A percentile compares a stretch with the other conserved stretches of the same genome.
Conservation (phyloP, 2,113 vertebrate species). For the Dasyprocta punctata region DNA sequence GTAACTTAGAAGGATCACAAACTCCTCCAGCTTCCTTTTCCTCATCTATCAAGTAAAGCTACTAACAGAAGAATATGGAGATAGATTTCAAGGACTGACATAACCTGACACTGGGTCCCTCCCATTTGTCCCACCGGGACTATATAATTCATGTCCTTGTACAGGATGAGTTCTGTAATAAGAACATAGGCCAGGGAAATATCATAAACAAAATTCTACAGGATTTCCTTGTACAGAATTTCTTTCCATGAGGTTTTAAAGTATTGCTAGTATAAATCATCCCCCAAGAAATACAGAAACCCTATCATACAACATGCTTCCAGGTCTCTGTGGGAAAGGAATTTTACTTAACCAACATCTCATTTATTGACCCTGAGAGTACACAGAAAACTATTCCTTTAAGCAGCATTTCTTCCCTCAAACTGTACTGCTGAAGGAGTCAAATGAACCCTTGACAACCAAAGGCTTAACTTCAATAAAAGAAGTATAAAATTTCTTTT, state of each 20-base stretch:
- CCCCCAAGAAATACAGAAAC: neutral
- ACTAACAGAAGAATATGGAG: neutral
- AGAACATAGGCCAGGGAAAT: neutral
- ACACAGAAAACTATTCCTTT: constrained; percentile 28
- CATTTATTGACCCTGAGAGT: neutral
- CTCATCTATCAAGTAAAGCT: neutral
- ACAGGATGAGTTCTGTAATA: neutral
- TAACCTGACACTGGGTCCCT: neutral
- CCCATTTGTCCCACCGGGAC: neutral
- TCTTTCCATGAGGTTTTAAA: neutral
- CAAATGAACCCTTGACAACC: neutral
- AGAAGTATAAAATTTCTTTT: neutral
- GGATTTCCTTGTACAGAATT: neutral
- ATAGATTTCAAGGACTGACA: neutral
- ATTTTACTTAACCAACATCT: neutral
- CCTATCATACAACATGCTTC: neutral
- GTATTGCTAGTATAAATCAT: neutral
- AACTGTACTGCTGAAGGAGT: constrained; percentile 30
- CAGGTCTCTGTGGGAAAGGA: neutral
- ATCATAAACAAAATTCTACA: neutral
- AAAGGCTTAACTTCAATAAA: neutral
- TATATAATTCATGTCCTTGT: neutral
- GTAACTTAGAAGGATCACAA: neutral
- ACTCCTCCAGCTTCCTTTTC: neutral
- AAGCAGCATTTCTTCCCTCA: constrained; percentile 18